These are phyloP conservation scores for Caenorhabditis angaria DNA, from an alignment of 2,888 invertebrate species.

Conservation along the genomic window DNA sequence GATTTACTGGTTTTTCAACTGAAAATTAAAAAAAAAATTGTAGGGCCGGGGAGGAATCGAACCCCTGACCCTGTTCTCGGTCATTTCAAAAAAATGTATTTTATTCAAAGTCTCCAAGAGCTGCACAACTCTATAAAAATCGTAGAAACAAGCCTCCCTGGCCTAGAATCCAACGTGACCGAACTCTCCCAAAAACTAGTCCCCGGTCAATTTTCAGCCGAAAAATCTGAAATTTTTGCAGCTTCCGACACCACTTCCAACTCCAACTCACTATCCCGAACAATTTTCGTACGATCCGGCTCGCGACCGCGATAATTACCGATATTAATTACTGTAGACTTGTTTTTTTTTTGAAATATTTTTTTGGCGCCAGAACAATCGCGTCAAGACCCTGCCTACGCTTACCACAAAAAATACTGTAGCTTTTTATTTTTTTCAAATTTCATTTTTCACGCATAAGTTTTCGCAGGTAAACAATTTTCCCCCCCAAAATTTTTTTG, in stretches of 20 bases:
- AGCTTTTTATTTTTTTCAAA: background rate
- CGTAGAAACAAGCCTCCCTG: background rate
- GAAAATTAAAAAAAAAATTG: background rate
- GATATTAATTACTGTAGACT: conserved; percentile 29
- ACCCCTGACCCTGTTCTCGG: too few relatives aligned
- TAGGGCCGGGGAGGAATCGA: conserved; percentile 2
- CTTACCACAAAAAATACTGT: conserved; percentile 1
- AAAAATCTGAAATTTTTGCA: conserved; percentile 10
- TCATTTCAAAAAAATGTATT: background rate
- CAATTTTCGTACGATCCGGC: conserved; percentile 53
- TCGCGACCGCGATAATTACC: conserved; percentile 47
- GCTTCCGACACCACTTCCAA: conserved; percentile 45
- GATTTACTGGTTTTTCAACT: background rate
- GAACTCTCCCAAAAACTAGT: background rate
- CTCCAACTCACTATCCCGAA: conserved; percentile 42
- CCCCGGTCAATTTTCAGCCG: background rate
- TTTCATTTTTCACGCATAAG: too few relatives aligned
- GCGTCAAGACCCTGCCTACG: conserved; percentile 2
- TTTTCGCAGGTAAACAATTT: background rate
- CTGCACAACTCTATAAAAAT: background rate
- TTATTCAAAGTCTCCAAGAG: background rate
- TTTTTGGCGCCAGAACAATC: background rate
- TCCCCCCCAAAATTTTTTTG: background rate
- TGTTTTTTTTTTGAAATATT: background rate
- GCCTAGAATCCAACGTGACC: background rate